Conservation (phyloP, 2,797 vertebrate genomes). For the Coreius guichenoti region DNA sequence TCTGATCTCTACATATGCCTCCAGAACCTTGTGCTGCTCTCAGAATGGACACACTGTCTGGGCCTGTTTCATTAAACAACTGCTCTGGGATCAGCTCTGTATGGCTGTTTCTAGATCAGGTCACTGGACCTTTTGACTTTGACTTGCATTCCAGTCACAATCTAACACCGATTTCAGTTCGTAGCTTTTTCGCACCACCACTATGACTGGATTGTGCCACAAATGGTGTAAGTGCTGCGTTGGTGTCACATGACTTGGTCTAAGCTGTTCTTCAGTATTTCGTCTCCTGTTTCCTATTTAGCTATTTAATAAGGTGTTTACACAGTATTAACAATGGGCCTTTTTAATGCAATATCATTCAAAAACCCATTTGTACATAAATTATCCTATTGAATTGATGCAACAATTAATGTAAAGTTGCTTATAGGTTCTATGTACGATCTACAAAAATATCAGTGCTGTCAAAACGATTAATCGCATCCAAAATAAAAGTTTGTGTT, state of each 20-base stretch:
- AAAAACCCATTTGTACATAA: not conserved
- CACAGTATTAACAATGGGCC: conserved; percentile 38
- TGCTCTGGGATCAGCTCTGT: conserved; percentile 1
- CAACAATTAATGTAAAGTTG: not conserved
- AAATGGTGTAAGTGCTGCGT: not conserved
- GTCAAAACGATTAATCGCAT: too few relatives aligned
- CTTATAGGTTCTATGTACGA: not conserved
- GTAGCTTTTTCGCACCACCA: not conserved
- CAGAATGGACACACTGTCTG: conserved; percentile 1
- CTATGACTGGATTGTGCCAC: not conserved
- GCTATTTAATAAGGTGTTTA: not conserved
- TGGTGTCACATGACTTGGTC: not conserved
- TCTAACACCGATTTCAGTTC: not conserved
- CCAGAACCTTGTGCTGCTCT: conserved; percentile 15
- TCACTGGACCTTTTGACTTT: not conserved
- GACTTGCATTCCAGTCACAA: not conserved
- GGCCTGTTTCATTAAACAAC: not conserved
- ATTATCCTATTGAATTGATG: not conserved
- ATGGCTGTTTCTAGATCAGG: not conserved
- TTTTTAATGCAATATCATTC: not conserved
- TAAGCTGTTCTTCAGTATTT: conserved; percentile 11
- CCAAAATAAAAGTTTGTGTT: too few relatives aligned
- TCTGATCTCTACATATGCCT: not conserved
- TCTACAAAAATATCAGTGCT: not conserved
- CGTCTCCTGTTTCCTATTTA: not conserved